Conservation (phyloP, 2,113 vertebrate genomes). For the Cynoglossus semilaevis region DNA sequence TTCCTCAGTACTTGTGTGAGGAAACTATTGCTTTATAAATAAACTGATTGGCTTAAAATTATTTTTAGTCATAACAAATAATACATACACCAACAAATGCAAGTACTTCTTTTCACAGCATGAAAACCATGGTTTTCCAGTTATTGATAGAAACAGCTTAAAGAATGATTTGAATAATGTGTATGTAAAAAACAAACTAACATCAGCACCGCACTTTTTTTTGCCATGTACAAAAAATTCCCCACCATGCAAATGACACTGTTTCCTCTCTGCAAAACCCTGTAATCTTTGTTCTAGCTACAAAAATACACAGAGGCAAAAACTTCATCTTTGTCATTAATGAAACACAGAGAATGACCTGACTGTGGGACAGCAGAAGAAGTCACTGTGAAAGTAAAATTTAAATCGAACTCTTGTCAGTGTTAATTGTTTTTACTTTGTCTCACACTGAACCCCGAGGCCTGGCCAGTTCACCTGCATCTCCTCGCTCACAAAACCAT, state of each 20-base stretch:
- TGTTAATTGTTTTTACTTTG: conserved; percentile 20
- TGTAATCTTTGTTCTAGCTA: conserved; percentile 35
- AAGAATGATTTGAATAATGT: neutral
- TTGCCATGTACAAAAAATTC: conserved; percentile 21
- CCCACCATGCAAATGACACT: conserved; percentile 35
- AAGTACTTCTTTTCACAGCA: neutral
- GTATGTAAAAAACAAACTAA: neutral
- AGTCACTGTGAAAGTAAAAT: conserved; percentile 45
- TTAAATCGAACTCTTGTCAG: conserved; percentile 39
- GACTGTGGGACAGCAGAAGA: conserved; percentile 48
- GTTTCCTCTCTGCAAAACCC: conserved; percentile 46
- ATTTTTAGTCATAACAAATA: no score
- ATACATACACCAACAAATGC: no score
- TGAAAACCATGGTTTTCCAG: neutral
- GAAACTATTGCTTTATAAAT: no score
- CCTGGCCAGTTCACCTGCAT: conserved; percentile 8
- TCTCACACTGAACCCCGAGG: conserved; percentile 1
- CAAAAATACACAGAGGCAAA: conserved; percentile 55
- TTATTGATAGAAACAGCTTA: conserved; percentile 1
- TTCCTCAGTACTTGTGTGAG: no score
- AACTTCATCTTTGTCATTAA: conserved; percentile 51
- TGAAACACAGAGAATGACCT: conserved; percentile 50
- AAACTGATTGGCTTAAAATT: no score
- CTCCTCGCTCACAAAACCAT: conserved; percentile 25
- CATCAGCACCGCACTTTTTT: conserved; percentile 39